Conservation (phyloP, 1,140 invertebrate species). For the Platorchestia sp. region DNA sequence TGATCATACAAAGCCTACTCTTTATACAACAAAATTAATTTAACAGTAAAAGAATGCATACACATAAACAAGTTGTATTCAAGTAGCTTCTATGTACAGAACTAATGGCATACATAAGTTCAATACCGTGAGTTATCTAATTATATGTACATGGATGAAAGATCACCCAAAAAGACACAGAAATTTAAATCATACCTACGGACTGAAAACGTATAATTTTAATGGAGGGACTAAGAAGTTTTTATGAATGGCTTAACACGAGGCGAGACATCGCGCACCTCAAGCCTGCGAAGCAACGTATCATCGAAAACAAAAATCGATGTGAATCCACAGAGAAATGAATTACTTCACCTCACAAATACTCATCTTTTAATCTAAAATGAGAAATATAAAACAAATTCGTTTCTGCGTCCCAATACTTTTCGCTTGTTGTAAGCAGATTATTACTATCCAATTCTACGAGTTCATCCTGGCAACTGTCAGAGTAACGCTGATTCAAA, state of each 20-base stretch:
- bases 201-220: conserved; percentile 29
- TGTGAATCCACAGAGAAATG: background rate
- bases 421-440: too few relatives aligned
- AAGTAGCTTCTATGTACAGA: conserved; percentile 27
- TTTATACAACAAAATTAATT: conserved; percentile 39
- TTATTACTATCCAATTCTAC: background rate
- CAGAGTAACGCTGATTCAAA: background rate
- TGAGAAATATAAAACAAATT: background rate
- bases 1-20: conserved; percentile 43
- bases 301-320: background rate
- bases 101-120: background rate
- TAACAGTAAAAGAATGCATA: conserved; percentile 40
- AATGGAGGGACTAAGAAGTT: conserved; percentile 45
- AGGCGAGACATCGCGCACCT: background rate
- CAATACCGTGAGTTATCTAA: background rate
- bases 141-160: conserved; percentile 34
- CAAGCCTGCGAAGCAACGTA: background rate
- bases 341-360: background rate
- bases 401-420: background rate
- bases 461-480: background rate
- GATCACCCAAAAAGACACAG: background rate
- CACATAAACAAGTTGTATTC: conserved; percentile 45
- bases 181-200: conserved; percentile 41
- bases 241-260: background rate
- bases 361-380: background rate